Evolutionary conservation across 92 coral and sea anemone genomes (phyloP).

Genomic region (Palythoa grandis): DNA sequence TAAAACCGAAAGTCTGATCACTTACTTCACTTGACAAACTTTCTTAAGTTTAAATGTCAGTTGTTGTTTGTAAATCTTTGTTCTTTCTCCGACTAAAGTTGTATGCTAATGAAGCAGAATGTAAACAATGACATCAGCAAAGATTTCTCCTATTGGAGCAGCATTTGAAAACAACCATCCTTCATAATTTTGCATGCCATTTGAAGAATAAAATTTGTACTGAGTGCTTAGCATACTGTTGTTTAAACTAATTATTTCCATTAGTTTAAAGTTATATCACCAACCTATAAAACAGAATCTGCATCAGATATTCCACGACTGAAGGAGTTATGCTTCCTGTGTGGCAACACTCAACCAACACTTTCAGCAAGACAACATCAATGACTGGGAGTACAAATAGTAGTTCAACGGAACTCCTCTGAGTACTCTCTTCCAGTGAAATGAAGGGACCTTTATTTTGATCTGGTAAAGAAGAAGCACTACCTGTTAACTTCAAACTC

Average conservation of each 20-base stretch:
- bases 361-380: conserved; percentile 47
- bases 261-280: not conserved
- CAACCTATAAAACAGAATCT: conserved; percentile 76
- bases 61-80: no score
- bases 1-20: no score
- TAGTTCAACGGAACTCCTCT: conserved; percentile 74
- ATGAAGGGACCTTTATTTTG: conserved; percentile 63
- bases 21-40: no score
- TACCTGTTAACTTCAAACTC: not conserved
- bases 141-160: no score
- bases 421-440: conserved; percentile 56
- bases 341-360: conserved; percentile 66
- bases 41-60: no score
- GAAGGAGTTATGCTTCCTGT: conserved; percentile 33
- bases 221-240: no score
- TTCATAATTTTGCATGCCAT: no score
- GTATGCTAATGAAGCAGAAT: no score
- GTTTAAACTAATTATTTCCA: not conserved
- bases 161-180: no score
- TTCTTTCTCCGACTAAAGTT: no score
- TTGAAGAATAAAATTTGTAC: no score
- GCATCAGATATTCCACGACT: conserved; percentile 65
- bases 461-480: conserved; percentile 38
- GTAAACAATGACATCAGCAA: no score
- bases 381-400: conserved; percentile 68